phyloP scores from a whole-genome alignment of 2,888 invertebrate species.

The Harpagoxenus sublaevis region DNA sequence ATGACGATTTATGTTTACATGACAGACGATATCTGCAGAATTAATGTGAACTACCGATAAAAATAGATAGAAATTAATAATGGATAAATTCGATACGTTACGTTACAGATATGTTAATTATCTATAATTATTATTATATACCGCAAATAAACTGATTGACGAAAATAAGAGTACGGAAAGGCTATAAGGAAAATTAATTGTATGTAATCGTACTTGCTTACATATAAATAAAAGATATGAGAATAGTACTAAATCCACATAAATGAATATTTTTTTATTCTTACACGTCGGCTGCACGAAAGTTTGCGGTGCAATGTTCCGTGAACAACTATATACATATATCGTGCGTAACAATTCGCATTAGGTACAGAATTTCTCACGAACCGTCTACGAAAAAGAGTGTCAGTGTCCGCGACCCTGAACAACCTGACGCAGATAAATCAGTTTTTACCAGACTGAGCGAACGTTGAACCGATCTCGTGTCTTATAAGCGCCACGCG shows the following conservation, averaged over 20 bases:
- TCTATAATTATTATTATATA: background rate
- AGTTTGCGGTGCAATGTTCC: background rate
- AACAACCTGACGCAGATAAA: slow-evolving; percentile 48
- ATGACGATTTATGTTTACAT: background rate
- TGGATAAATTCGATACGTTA: background rate
- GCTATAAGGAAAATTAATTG: background rate
- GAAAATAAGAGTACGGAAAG: background rate
- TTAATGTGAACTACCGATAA: background rate
- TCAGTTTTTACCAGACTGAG: slow-evolving; percentile 23
- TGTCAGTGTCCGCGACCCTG: slow-evolving; percentile 54
- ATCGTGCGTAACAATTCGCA: slow-evolving; percentile 57
- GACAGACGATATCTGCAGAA: background rate
- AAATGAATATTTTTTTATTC: slow-evolving; percentile 24
- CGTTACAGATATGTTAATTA: background rate
- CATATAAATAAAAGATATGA: background rate
- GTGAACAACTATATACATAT: background rate
- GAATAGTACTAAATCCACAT: background rate
- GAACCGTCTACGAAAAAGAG: slow-evolving; percentile 46
- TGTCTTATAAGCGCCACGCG: slow-evolving; percentile 19
- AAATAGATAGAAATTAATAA: background rate
- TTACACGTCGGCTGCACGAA: background rate
- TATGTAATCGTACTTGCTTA: background rate
- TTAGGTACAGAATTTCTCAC: slow-evolving; percentile 46
- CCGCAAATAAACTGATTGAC: background rate
- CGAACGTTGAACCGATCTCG: slow-evolving; percentile 34